Percentiles rank a stretch among this genome's conserved stretches.
phyloP scores from a whole-genome alignment of 1,140 invertebrate genomes.

The Ceratina australensis region DNA sequence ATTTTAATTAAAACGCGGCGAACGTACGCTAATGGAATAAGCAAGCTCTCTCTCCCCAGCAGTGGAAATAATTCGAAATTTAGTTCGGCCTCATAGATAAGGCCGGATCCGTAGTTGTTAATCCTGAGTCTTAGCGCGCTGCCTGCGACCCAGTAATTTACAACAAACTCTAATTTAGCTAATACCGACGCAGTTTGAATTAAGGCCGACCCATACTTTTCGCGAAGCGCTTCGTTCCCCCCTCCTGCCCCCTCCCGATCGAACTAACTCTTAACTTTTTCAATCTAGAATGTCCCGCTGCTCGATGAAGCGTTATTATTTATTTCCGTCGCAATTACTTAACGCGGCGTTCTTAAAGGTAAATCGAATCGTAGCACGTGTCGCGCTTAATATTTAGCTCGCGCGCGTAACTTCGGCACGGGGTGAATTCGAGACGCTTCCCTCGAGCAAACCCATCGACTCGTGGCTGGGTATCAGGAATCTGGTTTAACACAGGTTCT shows the following conservation, averaged over 20 bases:
- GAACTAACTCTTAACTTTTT: too few relatives aligned
- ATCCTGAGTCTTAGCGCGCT: constrained; percentile 8
- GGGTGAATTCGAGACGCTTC: not conserved
- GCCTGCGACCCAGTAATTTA: not conserved
- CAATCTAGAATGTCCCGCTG: too few relatives aligned
- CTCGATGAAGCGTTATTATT: too few relatives aligned
- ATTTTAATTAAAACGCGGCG: not conserved
- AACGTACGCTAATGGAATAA: not conserved
- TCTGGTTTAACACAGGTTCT: not conserved
- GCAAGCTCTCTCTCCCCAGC: not conserved
- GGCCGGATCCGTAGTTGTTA: constrained; percentile 17
- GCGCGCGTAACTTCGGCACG: not conserved
- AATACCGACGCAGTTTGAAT: not conserved
- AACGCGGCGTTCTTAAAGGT: too few relatives aligned
- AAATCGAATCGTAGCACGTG: too few relatives aligned
- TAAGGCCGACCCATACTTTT: too few relatives aligned
- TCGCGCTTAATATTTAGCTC: constrained; percentile 3
- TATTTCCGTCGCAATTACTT: too few relatives aligned
- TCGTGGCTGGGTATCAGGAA: constrained; percentile 7
- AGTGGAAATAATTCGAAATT: not conserved
- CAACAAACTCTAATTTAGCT: not conserved
- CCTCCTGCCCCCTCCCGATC: too few relatives aligned
- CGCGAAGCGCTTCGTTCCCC: too few relatives aligned
- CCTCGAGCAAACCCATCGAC: not conserved
- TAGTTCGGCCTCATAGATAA: not conserved